Evolutionary conservation across 2,888 invertebrate species (phyloP).

Genomic region (Stenichneumon culpator): DNA sequence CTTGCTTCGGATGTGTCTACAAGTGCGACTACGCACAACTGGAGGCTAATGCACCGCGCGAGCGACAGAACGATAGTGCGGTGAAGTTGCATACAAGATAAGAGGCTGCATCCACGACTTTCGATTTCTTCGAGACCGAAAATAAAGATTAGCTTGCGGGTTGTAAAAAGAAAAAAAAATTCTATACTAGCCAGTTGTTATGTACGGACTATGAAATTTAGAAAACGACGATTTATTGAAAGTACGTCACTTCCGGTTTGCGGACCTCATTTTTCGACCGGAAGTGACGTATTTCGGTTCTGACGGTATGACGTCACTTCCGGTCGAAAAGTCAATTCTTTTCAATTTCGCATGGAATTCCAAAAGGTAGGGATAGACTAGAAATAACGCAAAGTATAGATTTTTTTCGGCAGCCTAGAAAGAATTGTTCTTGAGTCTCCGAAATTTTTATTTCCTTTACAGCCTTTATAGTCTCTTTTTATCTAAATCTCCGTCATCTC

Average conservation of each 20-base stretch:
- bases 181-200: not conserved
- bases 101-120: not conserved
- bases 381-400: not conserved
- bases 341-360: no score
- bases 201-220: not conserved
- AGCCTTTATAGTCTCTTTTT: not conserved
- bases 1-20: not conserved
- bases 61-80: not conserved
- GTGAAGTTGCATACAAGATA: not conserved
- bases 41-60: not conserved
- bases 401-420: not conserved
- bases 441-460: not conserved
- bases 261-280: no score
- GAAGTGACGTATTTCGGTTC: no score
- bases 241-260: not conserved
- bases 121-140: slow-evolving; percentile 4
- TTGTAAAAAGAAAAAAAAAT: not conserved
- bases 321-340: no score
- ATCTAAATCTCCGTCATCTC: not conserved
- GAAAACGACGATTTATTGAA: not conserved
- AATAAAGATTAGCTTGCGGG: not conserved
- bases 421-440: not conserved
- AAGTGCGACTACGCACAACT: not conserved
- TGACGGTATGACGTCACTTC: no score
- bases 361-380: not conserved